A percentile compares a stretch with the other conserved stretches of the same genome.
Evolutionary conservation across 1,140 invertebrate genomes (phyloP).

Genomic region (Drosophila micromelanica): DNA sequence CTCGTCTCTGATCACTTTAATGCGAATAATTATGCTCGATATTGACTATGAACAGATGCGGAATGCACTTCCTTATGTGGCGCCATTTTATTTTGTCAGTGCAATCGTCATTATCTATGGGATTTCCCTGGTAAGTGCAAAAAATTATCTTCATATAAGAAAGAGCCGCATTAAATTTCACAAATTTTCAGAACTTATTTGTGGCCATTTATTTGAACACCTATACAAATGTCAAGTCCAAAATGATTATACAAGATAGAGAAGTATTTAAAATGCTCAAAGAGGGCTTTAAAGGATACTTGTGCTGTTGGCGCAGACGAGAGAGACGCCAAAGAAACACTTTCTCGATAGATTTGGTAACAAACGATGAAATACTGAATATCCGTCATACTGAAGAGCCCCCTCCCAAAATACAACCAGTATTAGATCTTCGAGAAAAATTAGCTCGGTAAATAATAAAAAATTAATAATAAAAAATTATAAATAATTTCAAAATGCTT

Average conservation of each 20-base stretch:
- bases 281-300: neutral
- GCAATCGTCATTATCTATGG: neutral
- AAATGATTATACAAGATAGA: slow-evolving; percentile 1
- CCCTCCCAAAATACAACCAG: neutral
- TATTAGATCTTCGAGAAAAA: slow-evolving; percentile 1
- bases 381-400: neutral
- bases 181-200: slow-evolving; percentile 11
- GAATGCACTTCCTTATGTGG: neutral
- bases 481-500: neutral
- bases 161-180: neutral
- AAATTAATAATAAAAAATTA: neutral
- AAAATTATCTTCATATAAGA: neutral
- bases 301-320: slow-evolving; percentile 7
- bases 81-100: slow-evolving; percentile 1
- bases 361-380: neutral
- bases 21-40: slow-evolving; percentile 1
- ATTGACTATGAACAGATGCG: neutral
- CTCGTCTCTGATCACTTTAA: neutral
- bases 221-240: neutral
- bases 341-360: too few relatives aligned
- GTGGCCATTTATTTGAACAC: slow-evolving; percentile 18
- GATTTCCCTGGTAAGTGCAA: slow-evolving; percentile 10
- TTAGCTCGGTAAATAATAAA: slow-evolving; percentile 1
- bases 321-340: neutral
- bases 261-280: neutral